Base-by-base conservation (phyloP, 2,113 vertebrate species). In the Chionodraco myersi region DNA sequence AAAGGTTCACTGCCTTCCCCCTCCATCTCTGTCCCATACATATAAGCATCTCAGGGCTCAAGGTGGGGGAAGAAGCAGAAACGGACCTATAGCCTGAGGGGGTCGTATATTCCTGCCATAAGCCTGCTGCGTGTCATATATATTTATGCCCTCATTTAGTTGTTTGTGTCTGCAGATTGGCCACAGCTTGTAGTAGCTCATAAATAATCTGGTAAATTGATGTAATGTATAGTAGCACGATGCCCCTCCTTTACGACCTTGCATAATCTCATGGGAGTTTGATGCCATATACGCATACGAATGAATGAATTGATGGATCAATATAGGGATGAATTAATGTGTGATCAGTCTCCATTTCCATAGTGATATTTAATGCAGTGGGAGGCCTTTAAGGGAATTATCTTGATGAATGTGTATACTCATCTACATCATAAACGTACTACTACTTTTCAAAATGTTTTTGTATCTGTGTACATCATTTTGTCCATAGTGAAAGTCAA, bases 121-220 rank as follows among this genome's bases (percentile, higher is more conserved):
- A 90, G 89, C 90, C 89, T 76, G 59, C 51, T 88, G 86, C 79
- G 77, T 87, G 80, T 78, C 81, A 87, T 92, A 69, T 89, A 91
- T 92, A 92, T 92, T 92, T 82, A 92, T 91, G 82, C 70, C 48
- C 87, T 90, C 83, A 89, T 91, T 91, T 86, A 88, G 77, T 58
- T 85, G 87, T 91, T 90, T 88, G 83, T 88, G 75, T 91, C 79
- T 78, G 69, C 75, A 87, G 79, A 89, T 80, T 83, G 77, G 78
- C 76, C 72, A 69, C 74, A 84, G 77, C 52, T 84, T 86, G 84
- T 62, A 51, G 71, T 21, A 76, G 67, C 75, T 77, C 88, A 80
- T 80, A 85, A 92, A 88, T 87, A 80, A 75, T 54, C 30, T 8
- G 63, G 30, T 69, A 88, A 84, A 86, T 87, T 88, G 78, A 88